Conservation (phyloP, 2,113 vertebrate genomes). For the Solenodon paradoxus region DNA sequence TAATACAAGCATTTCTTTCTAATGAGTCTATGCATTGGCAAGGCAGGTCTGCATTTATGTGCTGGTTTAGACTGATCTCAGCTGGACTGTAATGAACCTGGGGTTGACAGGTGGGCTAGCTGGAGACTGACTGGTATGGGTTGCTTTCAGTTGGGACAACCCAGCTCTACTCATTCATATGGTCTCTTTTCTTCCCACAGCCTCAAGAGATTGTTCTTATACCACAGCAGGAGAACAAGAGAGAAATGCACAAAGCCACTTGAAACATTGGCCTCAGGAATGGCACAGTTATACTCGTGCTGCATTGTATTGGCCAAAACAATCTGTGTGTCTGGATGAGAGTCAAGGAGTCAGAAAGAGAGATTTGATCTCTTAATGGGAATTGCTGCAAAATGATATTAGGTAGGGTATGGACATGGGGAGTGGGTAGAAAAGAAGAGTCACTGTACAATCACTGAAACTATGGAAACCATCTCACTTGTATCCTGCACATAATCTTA, state of each 20-base stretch:
- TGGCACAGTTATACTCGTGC: not conserved
- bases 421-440: not conserved
- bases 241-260: not conserved
- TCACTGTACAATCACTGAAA: not conserved
- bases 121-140: not conserved
- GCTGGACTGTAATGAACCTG: not conserved
- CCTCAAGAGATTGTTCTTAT: not conserved
- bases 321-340: not conserved
- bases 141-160: not conserved
- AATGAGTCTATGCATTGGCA: not conserved
- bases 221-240: not conserved
- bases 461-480: not conserved
- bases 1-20: not conserved
- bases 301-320: not conserved
- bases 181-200: not conserved
- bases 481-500: not conserved
- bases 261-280: not conserved
- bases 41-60: not conserved
- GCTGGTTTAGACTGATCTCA: not conserved
- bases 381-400: not conserved
- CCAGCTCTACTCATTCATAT: not conserved
- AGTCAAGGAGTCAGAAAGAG: not conserved
- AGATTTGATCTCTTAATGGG: not conserved
- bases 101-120: not conserved
- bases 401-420: not conserved